Percentiles rank a stretch among this genome's conserved stretches.
Evolutionary conservation across 2,113 vertebrate genomes (phyloP).

Genomic region (Chloroceryle aenea): DNA sequence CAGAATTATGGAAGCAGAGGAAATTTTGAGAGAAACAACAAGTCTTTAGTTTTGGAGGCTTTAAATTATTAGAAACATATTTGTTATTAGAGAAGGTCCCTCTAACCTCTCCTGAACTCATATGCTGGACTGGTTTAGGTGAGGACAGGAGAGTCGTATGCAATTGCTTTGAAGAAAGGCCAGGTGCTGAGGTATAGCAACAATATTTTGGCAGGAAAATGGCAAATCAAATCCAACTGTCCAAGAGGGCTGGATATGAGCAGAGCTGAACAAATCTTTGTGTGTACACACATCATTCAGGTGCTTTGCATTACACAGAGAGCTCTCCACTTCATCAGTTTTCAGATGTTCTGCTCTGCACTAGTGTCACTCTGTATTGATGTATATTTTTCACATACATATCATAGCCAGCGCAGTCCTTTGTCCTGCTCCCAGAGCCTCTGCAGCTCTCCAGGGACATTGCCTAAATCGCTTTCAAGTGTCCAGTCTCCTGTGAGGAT

Average conservation of each 20-base stretch:
- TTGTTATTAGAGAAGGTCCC: conserved; percentile 3
- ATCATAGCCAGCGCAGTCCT: neutral
- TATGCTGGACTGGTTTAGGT: conserved; percentile 33
- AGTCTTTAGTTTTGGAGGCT: neutral
- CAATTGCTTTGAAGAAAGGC: conserved; percentile 63
- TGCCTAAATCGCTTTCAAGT: conserved; percentile 21
- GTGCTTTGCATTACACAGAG: conserved; percentile 68
- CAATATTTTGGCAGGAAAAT: conserved; percentile 64
- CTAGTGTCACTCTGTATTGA: conserved; percentile 25
- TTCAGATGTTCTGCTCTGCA: conserved; percentile 51
- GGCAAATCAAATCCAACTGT: conserved; percentile 71
- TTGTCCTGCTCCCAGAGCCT: neutral
- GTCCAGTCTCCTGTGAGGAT: neutral
- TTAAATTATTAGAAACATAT: conserved; percentile 1
- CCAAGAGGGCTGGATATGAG: conserved; percentile 55
- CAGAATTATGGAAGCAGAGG: neutral
- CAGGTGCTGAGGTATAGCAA: conserved; percentile 61
- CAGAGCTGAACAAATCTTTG: conserved; percentile 64
- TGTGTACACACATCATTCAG: conserved; percentile 61
- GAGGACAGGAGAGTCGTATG: conserved; percentile 6
- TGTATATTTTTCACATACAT: conserved; percentile 47
- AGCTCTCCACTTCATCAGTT: conserved; percentile 46
- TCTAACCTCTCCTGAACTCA: conserved; percentile 49
- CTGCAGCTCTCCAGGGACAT: neutral
- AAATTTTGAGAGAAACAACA: neutral